Evolutionary conservation across 1,140 invertebrate genomes (phyloP), one percentile per base, ranked within the genome.

Genomic region (Drosophila repleta): DNA sequence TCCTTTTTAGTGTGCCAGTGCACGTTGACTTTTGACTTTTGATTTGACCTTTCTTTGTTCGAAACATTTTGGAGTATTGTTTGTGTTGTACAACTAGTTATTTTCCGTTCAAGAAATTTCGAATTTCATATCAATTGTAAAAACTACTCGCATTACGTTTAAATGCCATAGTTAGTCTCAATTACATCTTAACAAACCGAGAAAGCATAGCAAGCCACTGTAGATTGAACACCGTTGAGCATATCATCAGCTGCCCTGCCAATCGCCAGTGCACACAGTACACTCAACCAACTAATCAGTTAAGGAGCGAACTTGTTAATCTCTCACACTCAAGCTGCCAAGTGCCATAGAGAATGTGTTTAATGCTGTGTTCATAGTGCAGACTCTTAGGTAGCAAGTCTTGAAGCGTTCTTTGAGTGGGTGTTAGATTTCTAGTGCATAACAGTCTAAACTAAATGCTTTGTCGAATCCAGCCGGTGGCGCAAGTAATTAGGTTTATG

Each of bases 1-100:
- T 43, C 6, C 8, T 48, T 11, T 62, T 70, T 72, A 68, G 80
- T 78, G 81, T 81, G 81, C 74, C 74, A 87, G 69, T 85, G 81
- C 81, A 85, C 82, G 81, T 71, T 74, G n/a, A n/a, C n/a, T 37
- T 60, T 68, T 49, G 32, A 18, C 32, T 55, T 62, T 45, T 39
- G 43, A 29, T 45, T 41, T 69, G 26, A 21, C 45, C 58, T 66
- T 65, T 65, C 43, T 67, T 45, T 66, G 15, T 43, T 52, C 20
- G 7, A 18, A 18, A 18, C 35, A 37, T 15, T 37, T 65, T 65
- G 18, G 53, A 45, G 46, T 71, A 20, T 39, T 52, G 46, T 67
- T 76, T 74, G 61, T 85, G 62, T 64, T 75, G 66, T 80, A n/a
- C n/a, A 56, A 46, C 43, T 57, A 56, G 24, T 49, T 73, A 2